phyloP scores from a whole-genome alignment of 2,113 vertebrate genomes.

The Accipiter virgatus region DNA sequence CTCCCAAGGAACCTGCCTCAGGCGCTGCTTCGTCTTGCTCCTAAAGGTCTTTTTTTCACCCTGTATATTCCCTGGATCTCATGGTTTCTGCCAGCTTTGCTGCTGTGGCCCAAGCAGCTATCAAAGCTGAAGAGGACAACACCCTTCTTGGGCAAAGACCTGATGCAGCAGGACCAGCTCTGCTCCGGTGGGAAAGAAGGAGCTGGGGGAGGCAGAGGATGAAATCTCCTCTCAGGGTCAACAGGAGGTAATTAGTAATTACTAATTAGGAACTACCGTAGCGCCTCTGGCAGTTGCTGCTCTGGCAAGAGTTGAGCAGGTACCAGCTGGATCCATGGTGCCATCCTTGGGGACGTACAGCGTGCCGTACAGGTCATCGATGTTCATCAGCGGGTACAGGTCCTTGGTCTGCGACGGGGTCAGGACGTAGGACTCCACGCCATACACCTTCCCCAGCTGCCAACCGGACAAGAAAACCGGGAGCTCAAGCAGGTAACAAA shows the following conservation, averaged over 20 bases:
- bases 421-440: conserved; percentile 91
- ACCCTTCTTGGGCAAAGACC: not conserved
- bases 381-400: conserved; percentile 94
- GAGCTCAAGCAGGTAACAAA: not conserved
- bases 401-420: conserved; percentile 89
- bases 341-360: conserved; percentile 94
- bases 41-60: not conserved
- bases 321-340: conserved; percentile 95
- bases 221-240: not conserved
- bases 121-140: not conserved
- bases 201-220: not conserved
- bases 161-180: not conserved
- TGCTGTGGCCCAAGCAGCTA: not conserved
- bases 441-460: conserved; percentile 93
- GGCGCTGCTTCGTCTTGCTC: not conserved
- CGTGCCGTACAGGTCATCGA: conserved; percentile 88
- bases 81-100: not conserved
- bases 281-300: conserved; percentile 86
- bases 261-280: conserved; percentile 72
- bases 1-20: not conserved
- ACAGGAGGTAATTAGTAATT: not conserved
- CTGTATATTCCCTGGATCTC: not conserved
- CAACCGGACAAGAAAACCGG: not conserved
- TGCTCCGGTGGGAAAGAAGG: not conserved
- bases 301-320: conserved; percentile 86